A percentile compares a stretch with the other conserved stretches of the same genome.
Evolutionary conservation across 92 coral and sea anemone genomes (phyloP).

Genomic region (Blastomussa wellsi): DNA sequence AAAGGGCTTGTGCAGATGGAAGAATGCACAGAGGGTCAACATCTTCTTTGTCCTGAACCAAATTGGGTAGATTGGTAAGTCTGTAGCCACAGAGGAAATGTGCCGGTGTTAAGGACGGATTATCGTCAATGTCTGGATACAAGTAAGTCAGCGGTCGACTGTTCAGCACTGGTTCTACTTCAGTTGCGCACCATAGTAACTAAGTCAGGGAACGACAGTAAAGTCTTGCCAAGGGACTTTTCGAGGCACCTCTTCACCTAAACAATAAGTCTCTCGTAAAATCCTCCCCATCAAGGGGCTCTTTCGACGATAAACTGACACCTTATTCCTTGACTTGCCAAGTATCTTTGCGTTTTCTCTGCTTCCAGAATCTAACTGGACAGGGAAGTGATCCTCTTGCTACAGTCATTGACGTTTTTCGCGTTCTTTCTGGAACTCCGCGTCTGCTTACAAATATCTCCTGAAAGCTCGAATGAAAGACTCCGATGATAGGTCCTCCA

Average conservation of each 20-base stretch:
- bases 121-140: conserved; percentile 34
- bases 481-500: conserved; percentile 41
- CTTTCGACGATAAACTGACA: conserved; percentile 39
- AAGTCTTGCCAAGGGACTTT: too few species aligned
- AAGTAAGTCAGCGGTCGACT: conserved; percentile 43
- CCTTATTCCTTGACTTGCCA: conserved; percentile 12
- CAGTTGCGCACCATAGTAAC: conserved; percentile 30
- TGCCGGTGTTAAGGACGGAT: conserved; percentile 60
- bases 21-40: conserved; percentile 13
- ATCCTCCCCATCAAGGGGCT: conserved; percentile 41
- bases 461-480: conserved; percentile 30
- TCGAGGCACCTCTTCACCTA: conserved; percentile 20
- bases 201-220: not conserved
- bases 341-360: conserved; percentile 30
- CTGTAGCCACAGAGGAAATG: conserved; percentile 57
- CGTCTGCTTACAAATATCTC: conserved; percentile 43
- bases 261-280: not conserved
- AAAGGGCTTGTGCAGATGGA: not conserved
- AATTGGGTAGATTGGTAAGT: conserved; percentile 29
- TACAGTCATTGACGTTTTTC: conserved; percentile 37
- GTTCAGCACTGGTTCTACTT: conserved; percentile 5
- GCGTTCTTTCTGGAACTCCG: conserved; percentile 53
- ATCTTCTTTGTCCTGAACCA: conserved; percentile 17
- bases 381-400: conserved; percentile 38
- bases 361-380: conserved; percentile 33